Evolutionary conservation across 2,113 vertebrate genomes (phyloP).

Genomic region (Anolis carolinensis): DNA sequence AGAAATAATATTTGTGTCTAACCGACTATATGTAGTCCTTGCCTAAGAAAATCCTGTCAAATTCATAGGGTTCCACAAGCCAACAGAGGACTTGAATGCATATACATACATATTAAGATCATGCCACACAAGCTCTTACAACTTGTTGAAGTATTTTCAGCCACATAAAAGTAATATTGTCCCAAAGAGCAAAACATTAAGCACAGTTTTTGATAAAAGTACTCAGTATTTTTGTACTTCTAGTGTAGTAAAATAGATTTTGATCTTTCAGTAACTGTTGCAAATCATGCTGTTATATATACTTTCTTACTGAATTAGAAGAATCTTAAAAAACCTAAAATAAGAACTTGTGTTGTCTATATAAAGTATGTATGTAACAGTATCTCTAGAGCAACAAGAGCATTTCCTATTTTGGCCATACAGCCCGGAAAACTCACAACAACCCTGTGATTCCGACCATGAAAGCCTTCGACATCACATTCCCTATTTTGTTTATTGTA

Average conservation of each 20-base stretch:
- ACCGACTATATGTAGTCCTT: background rate
- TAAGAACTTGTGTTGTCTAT: constrained; percentile 25
- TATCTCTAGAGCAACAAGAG: constrained; percentile 19
- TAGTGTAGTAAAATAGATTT: background rate
- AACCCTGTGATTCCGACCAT: too few relatives aligned
- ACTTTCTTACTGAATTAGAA: constrained; percentile 32
- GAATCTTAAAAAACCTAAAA: constrained; percentile 38
- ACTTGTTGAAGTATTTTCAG: background rate
- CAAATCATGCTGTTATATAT: background rate
- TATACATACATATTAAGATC: background rate
- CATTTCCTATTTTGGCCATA: constrained; percentile 27
- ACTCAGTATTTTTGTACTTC: background rate
- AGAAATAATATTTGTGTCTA: background rate
- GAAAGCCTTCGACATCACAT: too few relatives aligned
- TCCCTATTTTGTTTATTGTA: constrained; percentile 2
- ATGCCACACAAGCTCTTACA: background rate
- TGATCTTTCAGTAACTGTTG: background rate
- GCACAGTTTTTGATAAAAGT: background rate
- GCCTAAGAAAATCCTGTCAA: too few relatives aligned
- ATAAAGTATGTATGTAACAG: constrained; percentile 32
- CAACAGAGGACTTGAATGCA: too few relatives aligned
- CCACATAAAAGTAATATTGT: background rate
- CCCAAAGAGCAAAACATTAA: background rate
- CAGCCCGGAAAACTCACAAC: too few relatives aligned
- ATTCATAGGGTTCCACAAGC: too few relatives aligned